phyloP scores from a whole-genome alignment of 2,113 vertebrate genomes.

The Potamarius usumacintae region DNA sequence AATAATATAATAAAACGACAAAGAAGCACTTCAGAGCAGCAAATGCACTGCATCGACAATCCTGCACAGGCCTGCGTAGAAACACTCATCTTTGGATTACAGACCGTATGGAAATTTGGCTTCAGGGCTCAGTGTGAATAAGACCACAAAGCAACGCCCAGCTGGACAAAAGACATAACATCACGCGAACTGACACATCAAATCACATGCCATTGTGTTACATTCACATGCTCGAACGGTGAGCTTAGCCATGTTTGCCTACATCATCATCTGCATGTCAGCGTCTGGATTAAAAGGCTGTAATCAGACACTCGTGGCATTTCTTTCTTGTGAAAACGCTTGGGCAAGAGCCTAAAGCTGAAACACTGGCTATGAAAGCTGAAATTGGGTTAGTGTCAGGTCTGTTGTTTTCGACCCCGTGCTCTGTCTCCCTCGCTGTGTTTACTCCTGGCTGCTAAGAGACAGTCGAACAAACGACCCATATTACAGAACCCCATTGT shows the following conservation, averaged over 20 bases:
- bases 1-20: not conserved
- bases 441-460: conserved; percentile 44
- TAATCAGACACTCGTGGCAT: conserved; percentile 34
- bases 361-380: conserved; percentile 18
- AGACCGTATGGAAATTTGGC: conserved; percentile 5
- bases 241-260: conserved; percentile 1
- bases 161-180: conserved; percentile 8
- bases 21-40: not conserved
- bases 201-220: not conserved
- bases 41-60: not conserved
- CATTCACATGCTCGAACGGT: not conserved
- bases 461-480: conserved; percentile 35
- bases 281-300: conserved; percentile 22
- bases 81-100: not conserved
- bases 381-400: conserved; percentile 16
- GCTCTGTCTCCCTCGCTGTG: not conserved
- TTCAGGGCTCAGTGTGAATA: not conserved
- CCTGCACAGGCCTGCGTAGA: not conserved
- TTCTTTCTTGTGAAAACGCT: conserved; percentile 8
- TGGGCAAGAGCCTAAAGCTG: conserved; percentile 1
- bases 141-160: not conserved
- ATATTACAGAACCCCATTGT: conserved; percentile 16
- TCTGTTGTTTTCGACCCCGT: conserved; percentile 21
- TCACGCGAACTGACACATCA: not conserved
- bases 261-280: conserved; percentile 8